These are phyloP conservation scores for Tiphia femorata DNA, from an alignment of 2,888 invertebrate genomes.

Conservation along the genomic window DNA sequence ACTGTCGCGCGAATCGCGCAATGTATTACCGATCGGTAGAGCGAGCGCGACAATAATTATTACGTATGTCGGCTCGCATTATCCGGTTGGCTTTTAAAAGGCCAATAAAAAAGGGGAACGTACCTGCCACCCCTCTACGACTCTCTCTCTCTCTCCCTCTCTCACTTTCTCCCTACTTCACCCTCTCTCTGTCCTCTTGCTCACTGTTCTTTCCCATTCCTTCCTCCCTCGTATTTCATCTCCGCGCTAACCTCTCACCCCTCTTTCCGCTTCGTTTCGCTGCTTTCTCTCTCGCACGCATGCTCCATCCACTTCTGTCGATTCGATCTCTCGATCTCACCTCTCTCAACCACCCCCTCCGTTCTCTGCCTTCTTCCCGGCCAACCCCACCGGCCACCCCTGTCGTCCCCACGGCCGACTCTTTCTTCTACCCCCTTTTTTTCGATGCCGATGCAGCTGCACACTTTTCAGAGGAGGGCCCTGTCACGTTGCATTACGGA, in stretches of 20 bases:
- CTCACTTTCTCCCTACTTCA: neutral
- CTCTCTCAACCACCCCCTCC: too few species aligned
- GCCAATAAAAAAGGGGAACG: slow-evolving; percentile 47
- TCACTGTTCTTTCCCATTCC: too few species aligned
- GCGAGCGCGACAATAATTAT: slow-evolving; percentile 57
- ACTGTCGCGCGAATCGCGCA: slow-evolving; percentile 13
- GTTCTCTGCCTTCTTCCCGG: too few species aligned
- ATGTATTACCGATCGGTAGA: slow-evolving; percentile 37
- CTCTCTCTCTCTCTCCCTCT: slow-evolving; percentile 4
- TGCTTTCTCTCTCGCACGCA: too few species aligned
- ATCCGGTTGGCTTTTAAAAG: slow-evolving; percentile 53
- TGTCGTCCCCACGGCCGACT: slow-evolving; percentile 20
- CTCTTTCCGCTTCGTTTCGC: too few species aligned
- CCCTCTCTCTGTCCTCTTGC: neutral
- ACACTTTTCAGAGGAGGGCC: slow-evolving; percentile 49
- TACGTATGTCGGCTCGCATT: slow-evolving; percentile 59
- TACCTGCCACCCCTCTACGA: neutral
- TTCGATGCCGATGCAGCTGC: slow-evolving; percentile 47
- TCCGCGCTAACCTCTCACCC: too few species aligned
- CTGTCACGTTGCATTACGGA: slow-evolving; percentile 67
- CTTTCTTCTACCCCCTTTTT: slow-evolving; percentile 32
- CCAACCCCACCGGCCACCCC: slow-evolving; percentile 1
- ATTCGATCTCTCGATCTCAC: too few species aligned
- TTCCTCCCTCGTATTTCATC: too few species aligned
- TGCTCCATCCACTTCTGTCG: too few species aligned